These are phyloP conservation scores for Porites lutea DNA, from an alignment of 64 coral and sea anemone genomes.

Conservation along the genomic window DNA sequence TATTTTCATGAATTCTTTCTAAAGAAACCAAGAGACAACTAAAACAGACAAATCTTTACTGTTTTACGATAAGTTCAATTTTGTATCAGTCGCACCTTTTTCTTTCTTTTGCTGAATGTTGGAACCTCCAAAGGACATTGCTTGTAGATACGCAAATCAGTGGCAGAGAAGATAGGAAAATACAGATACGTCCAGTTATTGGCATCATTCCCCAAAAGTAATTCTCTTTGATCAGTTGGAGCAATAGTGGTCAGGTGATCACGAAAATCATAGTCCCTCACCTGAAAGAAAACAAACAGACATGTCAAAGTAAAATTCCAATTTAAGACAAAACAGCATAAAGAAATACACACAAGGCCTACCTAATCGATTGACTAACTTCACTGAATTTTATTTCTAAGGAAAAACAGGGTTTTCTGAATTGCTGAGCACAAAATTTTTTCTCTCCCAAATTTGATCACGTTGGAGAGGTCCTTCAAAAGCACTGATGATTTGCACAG, in stretches of 20 bases:
- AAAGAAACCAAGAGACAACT: no score
- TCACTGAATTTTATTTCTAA: no score
- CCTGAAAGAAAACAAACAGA: constrained; percentile 26
- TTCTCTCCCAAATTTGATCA: no score
- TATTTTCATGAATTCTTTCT: no score
- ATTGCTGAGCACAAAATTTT: no score
- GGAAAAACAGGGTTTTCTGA: no score
- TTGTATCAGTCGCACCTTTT: constrained; percentile 32
- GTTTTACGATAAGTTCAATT: no score
- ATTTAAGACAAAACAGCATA: no score
- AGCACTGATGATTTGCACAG: no score
- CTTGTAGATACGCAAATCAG: constrained; percentile 91
- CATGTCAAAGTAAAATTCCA: no score
- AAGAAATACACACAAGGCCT: neutral
- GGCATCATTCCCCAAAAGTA: constrained; percentile 79
- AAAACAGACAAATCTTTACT: no score
- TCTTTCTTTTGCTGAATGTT: constrained; percentile 55
- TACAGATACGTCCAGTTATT: constrained; percentile 84
- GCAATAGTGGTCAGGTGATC: constrained; percentile 68
- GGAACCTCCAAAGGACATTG: constrained; percentile 73
- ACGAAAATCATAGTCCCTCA: constrained; percentile 88
- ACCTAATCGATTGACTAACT: neutral
- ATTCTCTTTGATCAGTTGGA: constrained; percentile 76
- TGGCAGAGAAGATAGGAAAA: constrained; percentile 86
- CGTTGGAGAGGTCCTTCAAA: no score